Conservation (phyloP, 2,113 vertebrate genomes). For the Pygathrix nemaeus region DNA sequence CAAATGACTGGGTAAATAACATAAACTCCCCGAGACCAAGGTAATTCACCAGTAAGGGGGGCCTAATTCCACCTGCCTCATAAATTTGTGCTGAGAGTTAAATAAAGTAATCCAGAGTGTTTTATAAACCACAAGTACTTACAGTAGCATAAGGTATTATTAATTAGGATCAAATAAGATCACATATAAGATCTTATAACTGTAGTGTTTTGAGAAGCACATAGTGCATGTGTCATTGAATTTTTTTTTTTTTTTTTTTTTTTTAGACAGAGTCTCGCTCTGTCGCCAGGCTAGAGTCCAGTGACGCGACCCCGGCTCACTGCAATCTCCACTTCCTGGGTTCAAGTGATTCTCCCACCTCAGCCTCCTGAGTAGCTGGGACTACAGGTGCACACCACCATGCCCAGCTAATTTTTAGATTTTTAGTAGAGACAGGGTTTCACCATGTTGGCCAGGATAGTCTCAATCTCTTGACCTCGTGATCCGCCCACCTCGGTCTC, state of each 20-base stretch:
- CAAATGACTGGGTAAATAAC: not conserved
- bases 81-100: not conserved
- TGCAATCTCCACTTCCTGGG: too few species aligned
- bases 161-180: slow-evolving; percentile 27
- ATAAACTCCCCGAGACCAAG: not conserved
- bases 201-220: not conserved
- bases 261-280: too few species aligned
- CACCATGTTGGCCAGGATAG: too few species aligned
- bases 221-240: accelerated
- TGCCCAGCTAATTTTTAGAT: too few species aligned
- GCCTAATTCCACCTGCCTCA: not conserved
- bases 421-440: too few species aligned
- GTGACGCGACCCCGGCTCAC: accelerated
- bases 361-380: too few species aligned
- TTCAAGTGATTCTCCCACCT: too few species aligned
- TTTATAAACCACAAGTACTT: slow-evolving; percentile 19
- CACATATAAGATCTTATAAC: not conserved
- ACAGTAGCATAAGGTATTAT: not conserved
- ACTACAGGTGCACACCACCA: too few species aligned
- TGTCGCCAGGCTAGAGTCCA: too few species aligned
- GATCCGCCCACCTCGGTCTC: too few species aligned
- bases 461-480: too few species aligned
- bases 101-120: not conserved
- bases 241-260: not conserved
- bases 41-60: not conserved